Base-by-base conservation (phyloP, 2,888 invertebrate genomes). In the Keiferia lycopersicella region DNA sequence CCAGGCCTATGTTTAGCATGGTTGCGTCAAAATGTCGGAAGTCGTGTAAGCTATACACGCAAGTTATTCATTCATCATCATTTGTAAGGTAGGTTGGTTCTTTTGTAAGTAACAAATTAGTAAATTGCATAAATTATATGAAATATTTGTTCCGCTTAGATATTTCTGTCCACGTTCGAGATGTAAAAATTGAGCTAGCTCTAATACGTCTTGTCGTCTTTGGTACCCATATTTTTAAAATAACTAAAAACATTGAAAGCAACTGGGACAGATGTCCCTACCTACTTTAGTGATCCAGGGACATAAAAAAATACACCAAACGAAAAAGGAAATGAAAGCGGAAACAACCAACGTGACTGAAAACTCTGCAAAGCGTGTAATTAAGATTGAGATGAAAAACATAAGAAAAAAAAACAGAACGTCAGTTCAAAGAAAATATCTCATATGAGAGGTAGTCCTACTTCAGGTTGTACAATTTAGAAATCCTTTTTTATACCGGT, bases 291-390 rank as follows among this genome's bases (percentile, higher is more conserved):
- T 30, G 30, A 30, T 41, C 14, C 14, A 41, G n/a, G n/a, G n/a
- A n/a, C n/a, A n/a, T n/a, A n/a, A n/a, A 51, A 58, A 64, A 65
- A 64, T 65, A 61, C 62, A 62, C 67, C 60, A 66, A 64, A 22
- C 48, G 62, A 59, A 53, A 64, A 66, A 67, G 69, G 68, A 69
- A 69, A 69, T 69, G 66, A 69, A 69, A 61, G 39, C 61, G 61
- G 67, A 66, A 64, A 57, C 64, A 45, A 39, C 58, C 38, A 30
- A 68, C 68, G 68, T 68, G 66, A 60, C 60, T 14, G 26, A 2
- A 6, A 26, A n/a, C n/a, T n/a, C n/a, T 26, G 26, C 26, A 26
- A 6, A 4, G 26, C 2, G 3, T 26, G 2, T 26, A 26, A 26
- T 26, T 26, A 26, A 26, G 6, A 26, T 4, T 26, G n/a, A n/a